phyloP scores from a whole-genome alignment of 2,113 vertebrate genomes.

The Stigmatopora argus region DNA sequence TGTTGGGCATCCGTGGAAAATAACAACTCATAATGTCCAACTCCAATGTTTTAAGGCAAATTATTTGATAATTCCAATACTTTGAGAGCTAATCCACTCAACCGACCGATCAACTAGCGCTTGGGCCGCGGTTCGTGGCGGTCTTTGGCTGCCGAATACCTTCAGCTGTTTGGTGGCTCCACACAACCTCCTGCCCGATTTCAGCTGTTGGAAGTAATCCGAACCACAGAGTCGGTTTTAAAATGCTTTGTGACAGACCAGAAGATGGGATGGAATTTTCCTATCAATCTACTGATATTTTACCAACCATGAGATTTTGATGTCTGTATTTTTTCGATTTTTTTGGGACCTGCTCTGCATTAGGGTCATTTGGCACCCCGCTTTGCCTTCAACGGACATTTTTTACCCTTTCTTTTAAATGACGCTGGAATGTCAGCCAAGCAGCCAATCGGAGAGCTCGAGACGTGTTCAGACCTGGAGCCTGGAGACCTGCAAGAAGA shows the following conservation, averaged over 20 bases:
- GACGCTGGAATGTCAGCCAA: slow-evolving; percentile 56
- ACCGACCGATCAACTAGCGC: no score
- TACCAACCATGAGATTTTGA: neutral
- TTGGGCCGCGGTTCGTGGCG: slow-evolving; percentile 31
- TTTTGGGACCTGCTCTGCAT: no score
- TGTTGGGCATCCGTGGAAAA: no score
- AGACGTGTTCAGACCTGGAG: slow-evolving; percentile 63
- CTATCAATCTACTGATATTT: neutral
- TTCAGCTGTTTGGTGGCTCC: slow-evolving; percentile 72
- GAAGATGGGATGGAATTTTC: slow-evolving; percentile 22
- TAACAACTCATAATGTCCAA: neutral
- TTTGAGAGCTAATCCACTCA: no score
- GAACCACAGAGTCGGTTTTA: slow-evolving; percentile 52
- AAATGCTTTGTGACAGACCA: slow-evolving; percentile 46
- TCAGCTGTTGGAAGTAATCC: slow-evolving; percentile 72
- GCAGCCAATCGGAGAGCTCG: slow-evolving; percentile 30
- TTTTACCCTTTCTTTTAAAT: slow-evolving; percentile 45
- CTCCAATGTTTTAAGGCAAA: neutral
- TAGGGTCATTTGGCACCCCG: slow-evolving; percentile 15
- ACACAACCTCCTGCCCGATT: slow-evolving; percentile 60
- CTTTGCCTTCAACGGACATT: slow-evolving; percentile 23
- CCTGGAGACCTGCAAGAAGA: slow-evolving; percentile 18
- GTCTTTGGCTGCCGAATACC: slow-evolving; percentile 36
- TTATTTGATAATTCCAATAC: neutral
- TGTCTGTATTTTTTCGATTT: no score